phyloP scores from a whole-genome alignment of 2,797 vertebrate species.

The Esox masquinongy region DNA sequence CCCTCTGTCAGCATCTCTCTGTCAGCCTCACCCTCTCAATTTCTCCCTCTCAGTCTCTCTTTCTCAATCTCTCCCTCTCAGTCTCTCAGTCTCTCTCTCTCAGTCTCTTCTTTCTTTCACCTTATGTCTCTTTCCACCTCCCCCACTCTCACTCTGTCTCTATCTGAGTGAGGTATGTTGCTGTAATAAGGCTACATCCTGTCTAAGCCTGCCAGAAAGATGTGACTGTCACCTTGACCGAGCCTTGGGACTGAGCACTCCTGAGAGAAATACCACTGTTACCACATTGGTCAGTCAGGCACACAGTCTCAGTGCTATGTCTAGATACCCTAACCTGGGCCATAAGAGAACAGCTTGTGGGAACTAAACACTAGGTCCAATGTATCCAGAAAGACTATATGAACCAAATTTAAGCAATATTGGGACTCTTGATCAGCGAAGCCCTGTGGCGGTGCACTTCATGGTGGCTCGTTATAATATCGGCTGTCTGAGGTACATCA shows the following conservation, averaged over 20 bases:
- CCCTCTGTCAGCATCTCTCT: neutral
- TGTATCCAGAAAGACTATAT: neutral
- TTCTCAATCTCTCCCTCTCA: neutral
- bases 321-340: neutral
- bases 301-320: neutral
- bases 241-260: conserved; percentile 50
- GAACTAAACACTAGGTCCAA: neutral
- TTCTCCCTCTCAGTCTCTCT: neutral
- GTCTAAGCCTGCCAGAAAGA: conserved; percentile 50
- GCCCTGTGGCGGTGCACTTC: too few relatives aligned
- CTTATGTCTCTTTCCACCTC: conserved; percentile 20
- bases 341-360: neutral
- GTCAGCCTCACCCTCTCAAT: conserved; percentile 9
- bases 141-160: neutral
- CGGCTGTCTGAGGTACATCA: too few relatives aligned
- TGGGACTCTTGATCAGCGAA: too few relatives aligned
- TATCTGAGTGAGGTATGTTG: conserved; percentile 29
- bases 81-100: neutral
- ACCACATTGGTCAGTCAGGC: neutral
- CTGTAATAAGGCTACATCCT: conserved; percentile 47
- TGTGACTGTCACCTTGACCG: conserved; percentile 66
- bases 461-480: too few relatives aligned
- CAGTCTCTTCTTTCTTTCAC: conserved; percentile 2
- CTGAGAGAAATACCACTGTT: conserved; percentile 17
- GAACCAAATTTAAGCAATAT: too few relatives aligned